A percentile compares a stretch with the other conserved stretches of the same genome.
Evolutionary conservation across 2,113 vertebrate species (phyloP).

Genomic region (Gambusia holbrooki): DNA sequence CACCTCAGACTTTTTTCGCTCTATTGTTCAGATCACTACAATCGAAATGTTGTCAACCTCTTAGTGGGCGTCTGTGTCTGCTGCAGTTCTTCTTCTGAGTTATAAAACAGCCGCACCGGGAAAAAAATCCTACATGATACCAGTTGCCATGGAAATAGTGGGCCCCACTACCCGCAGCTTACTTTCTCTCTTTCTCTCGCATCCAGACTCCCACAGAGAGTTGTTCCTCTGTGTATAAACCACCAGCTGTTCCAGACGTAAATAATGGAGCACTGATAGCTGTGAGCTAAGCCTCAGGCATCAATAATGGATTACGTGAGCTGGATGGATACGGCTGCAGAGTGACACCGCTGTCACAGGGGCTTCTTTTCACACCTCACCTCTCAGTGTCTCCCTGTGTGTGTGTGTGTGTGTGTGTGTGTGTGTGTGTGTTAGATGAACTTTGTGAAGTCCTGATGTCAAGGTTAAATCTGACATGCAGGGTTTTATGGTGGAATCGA

Average conservation of each 20-base stretch:
- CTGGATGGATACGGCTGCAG: conserved; percentile 72
- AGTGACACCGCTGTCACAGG: conserved; percentile 62
- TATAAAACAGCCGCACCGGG: conserved; percentile 62
- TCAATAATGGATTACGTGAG: conserved; percentile 76
- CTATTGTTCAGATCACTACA: conserved; percentile 48
- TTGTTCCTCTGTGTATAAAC: conserved; percentile 73
- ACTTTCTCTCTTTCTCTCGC: conserved; percentile 50
- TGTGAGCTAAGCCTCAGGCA: conserved; percentile 77
- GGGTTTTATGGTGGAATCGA: conserved; percentile 40
- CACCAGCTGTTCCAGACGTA: conserved; percentile 79
- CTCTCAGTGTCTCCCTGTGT: conserved; percentile 10
- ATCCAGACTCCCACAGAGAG: conserved; percentile 64
- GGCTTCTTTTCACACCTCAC: conserved; percentile 45
- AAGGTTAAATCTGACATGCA: conserved; percentile 43
- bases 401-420: too few relatives aligned
- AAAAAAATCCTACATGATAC: conserved; percentile 45
- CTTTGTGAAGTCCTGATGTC: conserved; percentile 37
- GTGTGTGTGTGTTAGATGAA: conserved; percentile 5
- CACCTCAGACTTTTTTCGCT: conserved; percentile 16
- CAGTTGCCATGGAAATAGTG: conserved; percentile 78
- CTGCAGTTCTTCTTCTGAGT: conserved; percentile 57
- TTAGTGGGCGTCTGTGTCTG: conserved; percentile 54
- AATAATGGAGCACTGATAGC: conserved; percentile 82
- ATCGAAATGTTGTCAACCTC: conserved; percentile 35
- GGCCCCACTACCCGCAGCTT: conserved; percentile 56